phyloP scores from a whole-genome alignment of 2,888 invertebrate genomes.

The Callyntrura guangdongensis region DNA sequence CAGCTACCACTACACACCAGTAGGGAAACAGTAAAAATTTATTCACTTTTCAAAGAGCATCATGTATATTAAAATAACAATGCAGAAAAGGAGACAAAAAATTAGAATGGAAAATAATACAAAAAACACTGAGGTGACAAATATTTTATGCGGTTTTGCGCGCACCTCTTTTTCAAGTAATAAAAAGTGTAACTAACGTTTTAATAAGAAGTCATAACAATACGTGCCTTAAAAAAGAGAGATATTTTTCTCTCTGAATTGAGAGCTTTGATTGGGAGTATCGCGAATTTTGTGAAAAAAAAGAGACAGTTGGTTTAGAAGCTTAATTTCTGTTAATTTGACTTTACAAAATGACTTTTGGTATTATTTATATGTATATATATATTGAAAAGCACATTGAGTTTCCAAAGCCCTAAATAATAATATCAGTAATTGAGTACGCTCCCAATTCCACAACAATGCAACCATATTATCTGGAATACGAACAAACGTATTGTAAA shows the following conservation, averaged over 20 bases:
- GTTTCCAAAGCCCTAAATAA: background rate
- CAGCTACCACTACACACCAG: background rate
- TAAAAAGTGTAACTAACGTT: background rate
- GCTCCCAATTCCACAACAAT: constrained; percentile 30
- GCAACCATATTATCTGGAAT: constrained; percentile 6
- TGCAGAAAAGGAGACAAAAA: background rate
- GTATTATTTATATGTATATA: constrained; percentile 14
- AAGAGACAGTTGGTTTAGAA: background rate
- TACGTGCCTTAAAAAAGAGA: too few species aligned
- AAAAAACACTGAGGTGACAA: background rate
- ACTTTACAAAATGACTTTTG: constrained; percentile 44
- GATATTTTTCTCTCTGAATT: background rate
- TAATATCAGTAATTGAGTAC: constrained; percentile 17
- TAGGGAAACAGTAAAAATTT: constrained; percentile 3
- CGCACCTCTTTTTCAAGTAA: too few species aligned
- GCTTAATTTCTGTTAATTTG: constrained; percentile 39
- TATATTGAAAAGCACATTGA: background rate
- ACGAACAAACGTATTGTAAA: background rate
- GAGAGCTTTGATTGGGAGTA: background rate
- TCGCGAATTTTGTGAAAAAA: too few species aligned
- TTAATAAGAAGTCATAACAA: too few species aligned
- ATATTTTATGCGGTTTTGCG: too few species aligned
- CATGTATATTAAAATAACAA: background rate
- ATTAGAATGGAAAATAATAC: background rate
- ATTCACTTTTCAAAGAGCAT: background rate